A percentile compares a stretch with the other conserved stretches of the same genome.
These are phyloP conservation scores for Eriocheir sinensis DNA, from an alignment of 1,140 invertebrate genomes.

Conservation along the genomic window DNA sequence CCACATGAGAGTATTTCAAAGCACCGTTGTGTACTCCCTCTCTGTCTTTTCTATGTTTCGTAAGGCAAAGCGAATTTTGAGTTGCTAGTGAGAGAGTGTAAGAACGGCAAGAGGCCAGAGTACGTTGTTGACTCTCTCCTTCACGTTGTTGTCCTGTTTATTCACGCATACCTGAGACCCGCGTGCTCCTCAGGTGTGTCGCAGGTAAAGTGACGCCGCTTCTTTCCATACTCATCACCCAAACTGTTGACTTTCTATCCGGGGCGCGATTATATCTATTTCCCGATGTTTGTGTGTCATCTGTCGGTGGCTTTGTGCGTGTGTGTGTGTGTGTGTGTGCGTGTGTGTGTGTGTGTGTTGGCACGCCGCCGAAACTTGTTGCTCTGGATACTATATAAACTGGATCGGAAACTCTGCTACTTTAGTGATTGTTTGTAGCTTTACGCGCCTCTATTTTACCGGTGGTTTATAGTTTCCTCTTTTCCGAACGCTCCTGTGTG, in stretches of 20 bases:
- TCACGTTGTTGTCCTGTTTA: not conserved
- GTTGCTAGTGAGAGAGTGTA: too few relatives aligned
- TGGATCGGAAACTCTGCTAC: not conserved
- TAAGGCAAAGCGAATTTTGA: too few relatives aligned
- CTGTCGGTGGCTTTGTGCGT: not conserved
- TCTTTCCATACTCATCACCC: not conserved
- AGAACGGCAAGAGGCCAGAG: too few relatives aligned
- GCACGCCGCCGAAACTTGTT: not conserved
- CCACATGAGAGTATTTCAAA: too few relatives aligned
- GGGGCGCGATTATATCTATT: not conserved
- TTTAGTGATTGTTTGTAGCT: slow-evolving; percentile 16
- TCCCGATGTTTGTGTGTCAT: not conserved
- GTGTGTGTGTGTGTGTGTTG: slow-evolving; percentile 53
- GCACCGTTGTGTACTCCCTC: too few relatives aligned
- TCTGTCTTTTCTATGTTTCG: too few relatives aligned
- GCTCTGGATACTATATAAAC: not conserved
- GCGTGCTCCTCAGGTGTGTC: too few relatives aligned
- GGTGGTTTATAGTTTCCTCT: not conserved
- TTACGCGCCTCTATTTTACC: not conserved
- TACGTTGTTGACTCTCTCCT: too few relatives aligned
- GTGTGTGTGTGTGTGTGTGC: slow-evolving; percentile 47
- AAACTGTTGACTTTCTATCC: not conserved
- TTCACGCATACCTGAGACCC: not conserved
- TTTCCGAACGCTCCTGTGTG: not conserved
- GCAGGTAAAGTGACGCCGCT: not conserved